These are phyloP conservation scores for Drosophila quasianomalipes DNA, from an alignment of 2,888 invertebrate genomes.

Conservation along the genomic window DNA sequence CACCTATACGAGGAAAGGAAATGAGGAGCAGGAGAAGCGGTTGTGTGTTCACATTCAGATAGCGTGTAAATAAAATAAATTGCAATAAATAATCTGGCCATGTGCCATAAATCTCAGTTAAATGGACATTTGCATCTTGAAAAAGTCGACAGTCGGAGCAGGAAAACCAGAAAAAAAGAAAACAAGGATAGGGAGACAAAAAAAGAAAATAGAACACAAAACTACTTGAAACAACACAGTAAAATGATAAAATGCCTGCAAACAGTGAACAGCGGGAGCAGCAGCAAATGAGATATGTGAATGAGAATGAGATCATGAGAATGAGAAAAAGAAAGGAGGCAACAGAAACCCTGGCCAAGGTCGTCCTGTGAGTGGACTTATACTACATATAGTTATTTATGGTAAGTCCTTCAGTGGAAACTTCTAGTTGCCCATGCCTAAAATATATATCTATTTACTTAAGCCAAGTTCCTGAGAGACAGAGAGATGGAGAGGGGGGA, in stretches of 20 bases:
- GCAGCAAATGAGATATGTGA: constrained; percentile 6
- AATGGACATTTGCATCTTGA: constrained; percentile 83
- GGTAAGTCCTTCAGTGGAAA: constrained; percentile 12
- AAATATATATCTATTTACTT: neutral
- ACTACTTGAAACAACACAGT: constrained; percentile 59
- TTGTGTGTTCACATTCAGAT: constrained; percentile 66
- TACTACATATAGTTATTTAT: constrained; percentile 26
- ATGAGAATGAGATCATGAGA: constrained; percentile 3
- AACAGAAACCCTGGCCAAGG: constrained; percentile 48
- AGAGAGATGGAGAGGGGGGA: neutral
- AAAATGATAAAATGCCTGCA: constrained; percentile 67
- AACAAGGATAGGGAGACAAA: neutral
- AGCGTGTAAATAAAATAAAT: constrained; percentile 82
- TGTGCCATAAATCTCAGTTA: constrained; percentile 80
- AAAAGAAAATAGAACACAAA: constrained; percentile 19
- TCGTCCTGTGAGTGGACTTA: constrained; percentile 28
- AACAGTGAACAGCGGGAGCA: constrained; percentile 23
- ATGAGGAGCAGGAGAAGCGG: neutral
- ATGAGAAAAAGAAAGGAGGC: neutral
- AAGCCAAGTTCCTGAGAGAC: neutral
- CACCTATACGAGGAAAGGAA: constrained; percentile 16
- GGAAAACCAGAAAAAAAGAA: constrained; percentile 11
- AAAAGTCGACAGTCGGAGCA: constrained; percentile 67
- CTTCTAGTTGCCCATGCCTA: neutral
- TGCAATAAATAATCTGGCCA: constrained; percentile 80